Base-by-base conservation (phyloP, 2,888 invertebrate genomes). In the Aricia artaxerxes region DNA sequence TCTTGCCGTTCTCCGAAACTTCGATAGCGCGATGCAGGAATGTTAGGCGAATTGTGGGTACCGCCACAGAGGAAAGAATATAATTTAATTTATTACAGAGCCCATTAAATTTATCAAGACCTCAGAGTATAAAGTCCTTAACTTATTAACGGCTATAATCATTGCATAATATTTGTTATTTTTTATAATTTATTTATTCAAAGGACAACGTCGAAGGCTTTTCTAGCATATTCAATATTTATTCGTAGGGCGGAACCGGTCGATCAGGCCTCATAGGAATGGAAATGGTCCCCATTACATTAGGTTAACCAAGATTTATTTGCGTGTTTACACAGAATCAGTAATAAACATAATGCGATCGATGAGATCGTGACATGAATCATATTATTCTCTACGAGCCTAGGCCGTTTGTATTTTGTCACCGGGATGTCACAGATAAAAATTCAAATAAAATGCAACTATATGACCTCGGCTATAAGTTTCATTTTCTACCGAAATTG, bases 241-340 rank as follows among this genome's bases (percentile, higher is more conserved):
- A 73, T 49, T 49, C 73, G 49, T 24, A 73, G 73, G 75, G 13
- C 53, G 7, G 31, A 76, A 76, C 76, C 31, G 13, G 57, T 53
- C 35, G 76, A 57, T 76, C 76, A 57, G 24, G 35, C 31, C 31
- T 31, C 76, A 57, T 76, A 76, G 76, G 76, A 76, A 76, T 76
- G 57, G 57, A 76, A 76, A 76, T 76, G 53, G 31, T 35, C 31
- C 53, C 31, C n/a, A 76, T 76, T 76, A 76, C 76, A 49, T 75
- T 76, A 76, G 31, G 24, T 57, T 76, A 76, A 76, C 35, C 35
- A 53, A 76, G 53, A 76, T 76, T 76, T 76, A 76, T 76, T 4
- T 35, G 2, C 57, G 49, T 76, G 76, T 76, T 76, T 76, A 76
- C 76, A 31, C 75, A 57, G 35, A 76, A 57, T 76, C 11, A 44